A percentile compares a stretch with the other conserved stretches of the same genome.
phyloP scores from a whole-genome alignment of 1,140 invertebrate species.

The Drosophila ficusphila region DNA sequence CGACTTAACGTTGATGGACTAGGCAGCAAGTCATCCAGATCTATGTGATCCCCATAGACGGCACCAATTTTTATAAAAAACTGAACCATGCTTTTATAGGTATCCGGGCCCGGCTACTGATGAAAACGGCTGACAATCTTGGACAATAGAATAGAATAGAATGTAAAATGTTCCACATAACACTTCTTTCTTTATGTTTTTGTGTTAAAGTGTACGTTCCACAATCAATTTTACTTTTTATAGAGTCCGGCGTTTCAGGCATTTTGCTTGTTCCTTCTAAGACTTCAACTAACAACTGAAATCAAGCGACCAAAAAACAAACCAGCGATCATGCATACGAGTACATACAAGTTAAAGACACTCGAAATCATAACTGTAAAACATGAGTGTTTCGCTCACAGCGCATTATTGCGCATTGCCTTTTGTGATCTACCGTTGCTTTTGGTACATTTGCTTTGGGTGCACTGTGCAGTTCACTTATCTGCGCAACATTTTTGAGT shows the following conservation, averaged over 20 bases:
- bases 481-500: slow-evolving; percentile 1
- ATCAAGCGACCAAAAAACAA: background rate
- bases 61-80: slow-evolving; percentile 38
- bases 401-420: slow-evolving; percentile 22
- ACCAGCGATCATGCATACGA: too few species aligned
- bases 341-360: too few species aligned
- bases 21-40: too few species aligned
- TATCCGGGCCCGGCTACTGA: slow-evolving; percentile 23
- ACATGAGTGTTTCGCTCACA: slow-evolving; percentile 16
- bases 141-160: slow-evolving; percentile 26
- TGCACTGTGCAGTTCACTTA: background rate
- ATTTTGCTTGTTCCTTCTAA: slow-evolving; percentile 13
- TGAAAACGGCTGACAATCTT: slow-evolving; percentile 37
- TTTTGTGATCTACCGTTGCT: slow-evolving; percentile 12
- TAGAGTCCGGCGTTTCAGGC: slow-evolving; percentile 4
- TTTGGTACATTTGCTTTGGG: too few species aligned
- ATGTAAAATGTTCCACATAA: slow-evolving; percentile 28
- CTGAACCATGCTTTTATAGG: slow-evolving; percentile 25
- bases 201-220: slow-evolving; percentile 6
- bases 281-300: slow-evolving; percentile 22
- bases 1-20: slow-evolving; percentile 25
- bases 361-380: slow-evolving; percentile 5
- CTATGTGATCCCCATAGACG: too few species aligned
- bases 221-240: slow-evolving; percentile 29
- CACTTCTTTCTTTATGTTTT: slow-evolving; percentile 15